These are phyloP conservation scores for Typhlomys cinereus DNA, from an alignment of 2,113 vertebrate species.

Conservation along the genomic window DNA sequence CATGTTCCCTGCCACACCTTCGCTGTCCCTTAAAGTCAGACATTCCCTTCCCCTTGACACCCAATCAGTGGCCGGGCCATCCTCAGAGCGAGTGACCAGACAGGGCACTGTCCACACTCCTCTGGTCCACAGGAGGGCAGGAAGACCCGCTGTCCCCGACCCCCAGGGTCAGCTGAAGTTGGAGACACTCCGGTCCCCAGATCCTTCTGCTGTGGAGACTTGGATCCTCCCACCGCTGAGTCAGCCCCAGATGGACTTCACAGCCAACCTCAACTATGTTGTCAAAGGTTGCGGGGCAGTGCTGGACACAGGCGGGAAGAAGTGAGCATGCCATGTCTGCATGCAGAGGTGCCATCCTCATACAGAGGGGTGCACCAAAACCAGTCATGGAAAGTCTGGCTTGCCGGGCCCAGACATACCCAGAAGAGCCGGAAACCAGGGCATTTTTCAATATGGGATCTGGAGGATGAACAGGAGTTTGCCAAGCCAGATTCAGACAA, in stretches of 20 bases:
- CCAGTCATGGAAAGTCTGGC: not conserved
- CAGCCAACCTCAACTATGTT: conserved; percentile 80
- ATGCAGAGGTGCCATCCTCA: not conserved
- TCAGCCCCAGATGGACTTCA: not conserved
- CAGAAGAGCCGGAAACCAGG: not conserved
- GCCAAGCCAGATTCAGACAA: not conserved
- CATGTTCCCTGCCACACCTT: not conserved
- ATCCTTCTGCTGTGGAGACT: conserved; percentile 6
- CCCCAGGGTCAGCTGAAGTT: too few relatives aligned
- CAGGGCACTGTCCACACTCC: not conserved
- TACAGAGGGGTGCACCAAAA: not conserved
- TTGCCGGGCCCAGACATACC: not conserved
- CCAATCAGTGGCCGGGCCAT: not conserved
- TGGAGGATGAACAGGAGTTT: not conserved
- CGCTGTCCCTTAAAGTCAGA: not conserved
- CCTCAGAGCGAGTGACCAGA: not conserved
- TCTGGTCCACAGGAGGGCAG: not conserved
- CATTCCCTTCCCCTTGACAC: not conserved
- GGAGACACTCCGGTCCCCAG: too few relatives aligned
- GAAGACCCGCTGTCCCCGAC: too few relatives aligned
- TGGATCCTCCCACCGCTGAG: conserved; percentile 53
- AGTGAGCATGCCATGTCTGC: not conserved
- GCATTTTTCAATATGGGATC: not conserved
- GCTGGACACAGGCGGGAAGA: not conserved
- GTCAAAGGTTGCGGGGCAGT: not conserved